phyloP scores from a whole-genome alignment of 2,888 invertebrate species.

The Phrixothrix hirtus region DNA sequence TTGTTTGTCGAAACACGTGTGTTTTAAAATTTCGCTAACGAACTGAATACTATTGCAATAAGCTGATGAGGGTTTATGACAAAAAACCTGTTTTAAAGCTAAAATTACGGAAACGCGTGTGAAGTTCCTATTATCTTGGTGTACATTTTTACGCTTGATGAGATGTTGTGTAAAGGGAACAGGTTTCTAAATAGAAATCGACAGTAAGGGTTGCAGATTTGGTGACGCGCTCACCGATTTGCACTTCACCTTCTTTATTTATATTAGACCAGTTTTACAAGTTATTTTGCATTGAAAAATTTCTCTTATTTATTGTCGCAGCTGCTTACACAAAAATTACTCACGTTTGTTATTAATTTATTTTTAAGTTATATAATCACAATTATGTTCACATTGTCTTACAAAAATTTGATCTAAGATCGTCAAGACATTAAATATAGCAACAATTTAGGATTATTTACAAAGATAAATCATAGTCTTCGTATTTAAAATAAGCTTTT shows the following conservation, averaged over 20 bases:
- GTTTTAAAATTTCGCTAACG: neutral
- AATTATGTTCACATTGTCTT: slow-evolving; percentile 17
- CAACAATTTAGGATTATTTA: neutral
- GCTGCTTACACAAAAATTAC: slow-evolving; percentile 13
- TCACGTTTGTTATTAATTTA: slow-evolving; percentile 15
- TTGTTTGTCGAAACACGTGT: slow-evolving; percentile 3
- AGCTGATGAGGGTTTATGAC: slow-evolving; percentile 19
- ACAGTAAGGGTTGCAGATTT: slow-evolving; percentile 37
- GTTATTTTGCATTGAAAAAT: slow-evolving; percentile 12
- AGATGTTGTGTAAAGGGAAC: slow-evolving; percentile 36
- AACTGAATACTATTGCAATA: neutral
- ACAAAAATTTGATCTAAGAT: neutral
- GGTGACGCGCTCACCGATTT: slow-evolving; percentile 21
- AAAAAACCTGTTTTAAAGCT: slow-evolving; percentile 24
- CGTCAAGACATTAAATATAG: neutral
- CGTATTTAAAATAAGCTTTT: slow-evolving; percentile 19
- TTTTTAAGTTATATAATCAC: slow-evolving; percentile 30
- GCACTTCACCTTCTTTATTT: slow-evolving; percentile 21
- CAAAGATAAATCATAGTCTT: slow-evolving; percentile 3
- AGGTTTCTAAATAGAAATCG: slow-evolving; percentile 35
- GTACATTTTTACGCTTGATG: slow-evolving; percentile 28
- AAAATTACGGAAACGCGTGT: slow-evolving; percentile 25
- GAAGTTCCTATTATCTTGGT: slow-evolving; percentile 15
- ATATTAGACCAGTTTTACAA: slow-evolving; percentile 30
- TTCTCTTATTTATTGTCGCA: slow-evolving; percentile 9